Evolutionary conservation across 2,888 invertebrate genomes (phyloP).

Genomic region (Agrotis segetum): DNA sequence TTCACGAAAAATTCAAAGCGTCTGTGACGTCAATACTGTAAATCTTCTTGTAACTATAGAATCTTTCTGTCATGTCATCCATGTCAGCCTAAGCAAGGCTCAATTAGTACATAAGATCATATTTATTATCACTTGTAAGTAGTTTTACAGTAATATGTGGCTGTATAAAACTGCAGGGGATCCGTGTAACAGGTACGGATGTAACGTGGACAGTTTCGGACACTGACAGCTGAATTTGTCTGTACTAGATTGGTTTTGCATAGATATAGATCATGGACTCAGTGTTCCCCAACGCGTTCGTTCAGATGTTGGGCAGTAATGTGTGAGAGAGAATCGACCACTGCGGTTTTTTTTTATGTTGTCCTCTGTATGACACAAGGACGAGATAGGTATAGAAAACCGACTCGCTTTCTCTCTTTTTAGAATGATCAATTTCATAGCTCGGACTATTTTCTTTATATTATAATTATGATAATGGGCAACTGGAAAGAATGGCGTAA

Average conservation of each 20-base stretch:
- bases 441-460: no score
- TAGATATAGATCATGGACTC: no score
- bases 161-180: conserved; percentile 28
- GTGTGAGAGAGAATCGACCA: no score
- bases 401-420: no score
- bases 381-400: no score
- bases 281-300: no score
- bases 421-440: no score
- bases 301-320: no score
- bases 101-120: conserved; percentile 45
- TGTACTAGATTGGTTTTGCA: no score
- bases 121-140: conserved; percentile 44
- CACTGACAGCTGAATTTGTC: background rate
- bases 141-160: conserved; percentile 28
- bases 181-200: background rate
- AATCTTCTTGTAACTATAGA: conserved; percentile 11
- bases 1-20: background rate
- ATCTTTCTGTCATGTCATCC: conserved; percentile 29
- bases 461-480: no score
- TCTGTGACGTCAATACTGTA: conserved; percentile 27
- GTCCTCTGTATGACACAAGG: no score
- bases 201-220: background rate
- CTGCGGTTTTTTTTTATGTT: no score
- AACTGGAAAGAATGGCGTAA: background rate
- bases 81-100: conserved; percentile 48